Evolutionary conservation across 1,140 invertebrate genomes (phyloP).

Genomic region (Laupala kohalensis): DNA sequence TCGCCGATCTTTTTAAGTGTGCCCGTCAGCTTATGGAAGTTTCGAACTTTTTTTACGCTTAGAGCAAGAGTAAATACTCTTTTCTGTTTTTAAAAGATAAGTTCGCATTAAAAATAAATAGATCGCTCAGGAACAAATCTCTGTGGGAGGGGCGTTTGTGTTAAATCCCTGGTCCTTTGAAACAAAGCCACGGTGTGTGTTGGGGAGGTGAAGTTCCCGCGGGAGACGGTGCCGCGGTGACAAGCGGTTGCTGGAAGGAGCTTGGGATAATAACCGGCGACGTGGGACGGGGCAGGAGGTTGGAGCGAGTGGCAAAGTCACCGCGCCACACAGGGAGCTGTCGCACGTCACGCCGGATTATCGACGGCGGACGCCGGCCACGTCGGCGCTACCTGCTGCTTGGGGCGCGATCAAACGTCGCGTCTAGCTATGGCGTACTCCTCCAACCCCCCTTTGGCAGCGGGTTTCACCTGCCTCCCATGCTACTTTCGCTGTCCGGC

Average conservation of each 20-base stretch:
- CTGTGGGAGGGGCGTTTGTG: background rate
- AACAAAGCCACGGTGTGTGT: too few species aligned
- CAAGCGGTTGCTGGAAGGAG: background rate
- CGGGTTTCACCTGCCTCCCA: too few species aligned
- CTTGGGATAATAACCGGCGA: background rate
- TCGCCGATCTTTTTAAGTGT: background rate
- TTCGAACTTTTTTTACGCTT: background rate
- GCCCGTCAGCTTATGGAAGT: background rate
- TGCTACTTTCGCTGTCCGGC: background rate
- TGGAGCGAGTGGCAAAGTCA: background rate
- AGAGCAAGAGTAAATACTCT: background rate
- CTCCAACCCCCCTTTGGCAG: too few species aligned
- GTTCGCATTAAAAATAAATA: background rate
- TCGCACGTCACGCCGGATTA: background rate
- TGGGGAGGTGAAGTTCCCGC: background rate
- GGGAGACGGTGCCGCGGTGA: background rate
- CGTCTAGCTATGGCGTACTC: too few species aligned
- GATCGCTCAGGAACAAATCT: background rate
- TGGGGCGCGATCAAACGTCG: background rate
- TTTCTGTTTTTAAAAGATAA: background rate
- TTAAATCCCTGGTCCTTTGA: background rate
- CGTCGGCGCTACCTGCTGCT: too few species aligned
- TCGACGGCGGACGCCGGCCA: background rate
- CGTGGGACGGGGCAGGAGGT: too few species aligned
- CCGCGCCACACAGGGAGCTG: background rate